These are phyloP conservation scores for Heterochromis multidens DNA, from an alignment of 2,113 vertebrate species.

Conservation along the genomic window DNA sequence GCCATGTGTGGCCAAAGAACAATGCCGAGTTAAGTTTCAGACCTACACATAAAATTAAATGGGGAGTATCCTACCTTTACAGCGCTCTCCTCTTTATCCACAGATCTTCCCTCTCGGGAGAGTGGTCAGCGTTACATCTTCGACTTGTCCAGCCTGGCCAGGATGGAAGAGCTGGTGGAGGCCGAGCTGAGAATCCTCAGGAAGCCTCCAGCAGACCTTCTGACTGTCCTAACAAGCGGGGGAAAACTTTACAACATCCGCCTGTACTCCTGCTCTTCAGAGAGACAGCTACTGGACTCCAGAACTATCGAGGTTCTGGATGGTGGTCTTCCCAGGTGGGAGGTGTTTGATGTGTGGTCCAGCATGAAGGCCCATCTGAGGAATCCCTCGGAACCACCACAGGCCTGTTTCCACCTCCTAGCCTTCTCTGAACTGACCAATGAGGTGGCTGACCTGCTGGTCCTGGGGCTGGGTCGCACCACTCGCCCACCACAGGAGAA, in stretches of 20 bases:
- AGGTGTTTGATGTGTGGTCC: background rate
- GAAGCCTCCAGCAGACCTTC: background rate
- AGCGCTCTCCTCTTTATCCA: background rate
- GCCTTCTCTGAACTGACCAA: background rate
- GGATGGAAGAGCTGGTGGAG: background rate
- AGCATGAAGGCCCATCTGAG: background rate
- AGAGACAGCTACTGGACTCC: background rate
- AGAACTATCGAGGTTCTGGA: background rate
- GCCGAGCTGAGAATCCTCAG: background rate
- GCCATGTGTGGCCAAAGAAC: background rate
- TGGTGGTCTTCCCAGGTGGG: background rate
- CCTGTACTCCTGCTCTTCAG: background rate
- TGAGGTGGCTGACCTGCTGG: background rate
- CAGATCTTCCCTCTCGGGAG: background rate
- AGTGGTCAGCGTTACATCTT: background rate
- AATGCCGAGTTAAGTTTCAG: background rate
- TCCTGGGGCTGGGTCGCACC: background rate
- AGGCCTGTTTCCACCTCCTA: background rate
- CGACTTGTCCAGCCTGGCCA: background rate
- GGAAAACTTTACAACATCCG: background rate
- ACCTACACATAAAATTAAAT: background rate
- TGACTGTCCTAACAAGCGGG: background rate
- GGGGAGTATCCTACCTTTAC: background rate
- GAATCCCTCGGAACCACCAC: background rate
- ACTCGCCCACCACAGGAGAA: background rate